Evolutionary conservation across 1,140 invertebrate genomes (phyloP), one percentile per base, ranked within the genome.

Genomic region (Drosophila gunungcola): DNA sequence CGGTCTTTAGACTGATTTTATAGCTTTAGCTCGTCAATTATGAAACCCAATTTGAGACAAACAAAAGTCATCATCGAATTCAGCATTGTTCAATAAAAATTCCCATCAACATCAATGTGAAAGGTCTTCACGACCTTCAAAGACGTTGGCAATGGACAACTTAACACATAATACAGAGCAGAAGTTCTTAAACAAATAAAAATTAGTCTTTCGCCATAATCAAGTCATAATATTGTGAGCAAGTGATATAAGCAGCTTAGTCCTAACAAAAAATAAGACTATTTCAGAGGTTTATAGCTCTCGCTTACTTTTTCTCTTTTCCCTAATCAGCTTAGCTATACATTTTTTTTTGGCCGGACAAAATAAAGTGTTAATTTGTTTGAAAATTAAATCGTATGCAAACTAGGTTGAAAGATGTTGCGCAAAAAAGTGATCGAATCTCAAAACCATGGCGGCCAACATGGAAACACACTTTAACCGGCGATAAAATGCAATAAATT

Each of bases 131-230:
- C 57, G 84, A 84, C 84, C 84, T 89, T 89, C 80, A 80, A 57
- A 57, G 38, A 39, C 36, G 46, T 81, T 68, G 41, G 60, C 74
- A 57, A 72, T 49, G 52, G 63, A 27, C 77, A 80, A 84, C 68
- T 89, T 89, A 89, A 78, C 84, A 89, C 84, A 80, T 89, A 88
- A 88, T 88, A 89, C 84, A 88, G 84, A 88, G 84, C 84, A 46
- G 25, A 54, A 53, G 77, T 89, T 89, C 84, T 89, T 68, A 41
- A 32, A 52, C 67, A 57, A 61, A 83, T 89, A 84, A 89, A 89
- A 89, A 89, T 89, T 84, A 78, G 84, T 89, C 68, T 89, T 89
- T 89, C 68, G 68, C 60, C 84, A 89, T 89, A 89, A 89, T 89
- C 84, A 89, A 89, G 84, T 89, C 84, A 89, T 89, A 89, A 89